Evolutionary conservation across 2,888 invertebrate genomes (phyloP), one percentile per base, ranked within the genome.

Genomic region (Scaptomyza polygonia): DNA sequence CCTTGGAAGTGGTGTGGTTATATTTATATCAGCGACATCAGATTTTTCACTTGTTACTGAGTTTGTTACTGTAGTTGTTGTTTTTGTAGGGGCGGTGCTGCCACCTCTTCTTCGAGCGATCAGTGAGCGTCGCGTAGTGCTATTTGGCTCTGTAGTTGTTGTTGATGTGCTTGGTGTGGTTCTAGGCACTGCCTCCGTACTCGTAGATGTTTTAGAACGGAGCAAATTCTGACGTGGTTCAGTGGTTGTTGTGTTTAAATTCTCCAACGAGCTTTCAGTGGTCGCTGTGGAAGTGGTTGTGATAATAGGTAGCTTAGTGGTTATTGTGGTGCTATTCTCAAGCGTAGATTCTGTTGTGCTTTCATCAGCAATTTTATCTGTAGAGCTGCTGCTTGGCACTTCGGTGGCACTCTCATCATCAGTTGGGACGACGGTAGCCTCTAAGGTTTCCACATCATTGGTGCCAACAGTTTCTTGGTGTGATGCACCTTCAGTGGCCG

Each of bases 1-100:
- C 2, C 49, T 67, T 0, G 74, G 56, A 18, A 70, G 14, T 9
- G 29, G 21, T 1, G 79, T 77, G 5, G 67, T 63, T 39, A 48
- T 45, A n/a, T 14, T 12, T 0, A 45, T 6, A 2, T 54, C 39
- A 9, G 3, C 32, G 3, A 45, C 25, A 7, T 42, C 39, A 5
- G 11, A 8, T 0, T 47, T 18, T 9, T 25, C n/a, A 11, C 42
- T 25, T 16, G 63, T 21, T 16, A 36, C 54, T 8, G 44, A 32
- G 0, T 53, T 55, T 2, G 11, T 36, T 21, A 18, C 25, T 14
- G 36, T 25, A n/a, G 11, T 16, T 5, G 44, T 30, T 16, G 51
- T 47, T 18, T 11, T 47, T 32, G 47, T 29, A 5, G 57, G 4
- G 1, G 53, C 45, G 11, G 51, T 65, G 16, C 49, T 54, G 43